Base-by-base conservation (phyloP, 2,113 vertebrate species). In the Phalacrocorax carbo region DNA sequence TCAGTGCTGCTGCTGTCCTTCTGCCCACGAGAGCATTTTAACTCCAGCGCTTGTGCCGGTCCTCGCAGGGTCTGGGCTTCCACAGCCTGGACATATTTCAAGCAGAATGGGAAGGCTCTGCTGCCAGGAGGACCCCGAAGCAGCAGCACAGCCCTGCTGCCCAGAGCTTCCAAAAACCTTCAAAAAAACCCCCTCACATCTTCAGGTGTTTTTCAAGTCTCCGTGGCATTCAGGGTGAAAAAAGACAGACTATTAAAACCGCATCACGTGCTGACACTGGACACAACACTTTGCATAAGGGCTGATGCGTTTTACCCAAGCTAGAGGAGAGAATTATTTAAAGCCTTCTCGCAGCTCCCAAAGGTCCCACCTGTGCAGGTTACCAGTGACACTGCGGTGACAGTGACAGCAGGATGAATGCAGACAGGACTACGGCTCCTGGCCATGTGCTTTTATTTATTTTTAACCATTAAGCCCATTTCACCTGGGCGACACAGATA, bases 1-100 rank as follows among this genome's bases (percentile, higher is more conserved):
- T 10, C n/a, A 12, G 30, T 1, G 23, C 49, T 49, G n/a, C 68
- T 65, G 51, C 68, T 13, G 25, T 40, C 62, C 72, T 8, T 11
- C 32, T 10, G 38, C 40, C 83, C 29, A 23, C 3, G 7, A 49
- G 3, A 49, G 49, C 10, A 4, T n/a, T 12, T 19, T 5, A 11
- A 5, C 36, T 22, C 27, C 42, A 26, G 5, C 2, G 3, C 58
- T 40, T 4, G 29, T 13, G 3, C 26, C 1, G 2, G 36, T n/a
- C 52, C 54, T 23, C 32, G 1, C 16, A 36, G 38, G 30, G 9
- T 57, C 82, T 62, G 38, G 10, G 48, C 15, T 76, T 9, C 51
- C 51, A 15, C 60, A 15, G 3, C 40, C 61, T 5, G 11, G 34
- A 12, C 2, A 0, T 19, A 10, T n/a, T 68, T n/a, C 62, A 20